Evolutionary conservation across 1,140 invertebrate genomes (phyloP).

Genomic region (Brachionus paranguensis): DNA sequence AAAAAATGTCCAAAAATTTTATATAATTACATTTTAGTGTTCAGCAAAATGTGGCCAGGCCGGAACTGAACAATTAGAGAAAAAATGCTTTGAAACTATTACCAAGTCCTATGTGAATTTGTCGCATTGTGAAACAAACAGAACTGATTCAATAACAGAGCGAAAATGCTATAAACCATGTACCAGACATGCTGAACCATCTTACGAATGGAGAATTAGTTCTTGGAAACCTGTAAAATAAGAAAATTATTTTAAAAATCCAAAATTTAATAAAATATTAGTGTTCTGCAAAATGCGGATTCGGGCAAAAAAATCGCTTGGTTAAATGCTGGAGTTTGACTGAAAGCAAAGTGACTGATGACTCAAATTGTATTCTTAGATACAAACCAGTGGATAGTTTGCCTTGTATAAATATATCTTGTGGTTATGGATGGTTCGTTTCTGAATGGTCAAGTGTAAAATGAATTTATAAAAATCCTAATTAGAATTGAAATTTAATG

Average conservation of each 20-base stretch:
- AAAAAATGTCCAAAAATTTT: background rate
- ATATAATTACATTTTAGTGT: background rate
- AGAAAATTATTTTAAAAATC: background rate
- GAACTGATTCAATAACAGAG: background rate
- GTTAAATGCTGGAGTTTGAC: constrained; percentile 4
- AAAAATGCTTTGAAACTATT: constrained; percentile 21
- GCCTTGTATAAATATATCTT: constrained; percentile 16
- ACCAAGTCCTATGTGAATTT: background rate
- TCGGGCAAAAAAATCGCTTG: background rate
- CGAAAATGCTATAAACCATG: constrained; percentile 17
- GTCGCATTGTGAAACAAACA: background rate
- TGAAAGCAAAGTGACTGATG: background rate
- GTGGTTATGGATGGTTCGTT: constrained; percentile 34
- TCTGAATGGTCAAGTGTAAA: constrained; percentile 29
- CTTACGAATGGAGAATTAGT: background rate
- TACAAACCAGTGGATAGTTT: background rate
- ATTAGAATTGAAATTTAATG: background rate
- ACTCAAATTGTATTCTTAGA: background rate
- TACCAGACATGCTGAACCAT: background rate
- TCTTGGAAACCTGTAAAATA: background rate
- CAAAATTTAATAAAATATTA: background rate
- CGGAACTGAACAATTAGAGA: constrained; percentile 4
- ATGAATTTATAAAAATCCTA: background rate
- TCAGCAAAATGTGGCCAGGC: background rate
- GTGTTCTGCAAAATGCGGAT: constrained; percentile 26